phyloP scores from a whole-genome alignment of 2,113 vertebrate species.

The Gadus macrocephalus region DNA sequence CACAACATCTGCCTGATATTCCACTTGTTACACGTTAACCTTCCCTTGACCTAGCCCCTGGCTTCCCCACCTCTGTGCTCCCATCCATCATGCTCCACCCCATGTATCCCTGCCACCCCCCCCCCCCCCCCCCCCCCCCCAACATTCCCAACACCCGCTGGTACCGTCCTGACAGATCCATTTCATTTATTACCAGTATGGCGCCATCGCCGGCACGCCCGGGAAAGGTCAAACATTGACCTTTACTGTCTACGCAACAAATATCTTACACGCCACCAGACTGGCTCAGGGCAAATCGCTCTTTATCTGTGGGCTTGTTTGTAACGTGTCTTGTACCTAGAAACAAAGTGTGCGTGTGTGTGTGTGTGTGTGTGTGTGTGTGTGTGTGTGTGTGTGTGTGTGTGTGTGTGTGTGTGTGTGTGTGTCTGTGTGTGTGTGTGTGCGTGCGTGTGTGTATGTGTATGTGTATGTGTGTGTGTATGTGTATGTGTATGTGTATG shows the following conservation, averaged over 20 bases:
- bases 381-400: no score
- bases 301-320: no score
- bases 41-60: slow-evolving; percentile 1
- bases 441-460: slow-evolving; percentile 15
- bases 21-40: background rate
- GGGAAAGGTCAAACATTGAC: slow-evolving; percentile 60
- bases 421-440: background rate
- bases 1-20: no score
- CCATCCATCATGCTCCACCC: slow-evolving; percentile 16
- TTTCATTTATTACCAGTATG: slow-evolving; percentile 36
- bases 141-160: background rate
- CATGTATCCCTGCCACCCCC: background rate
- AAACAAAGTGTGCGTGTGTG: no score
- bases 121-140: background rate
- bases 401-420: no score
- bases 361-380: no score
- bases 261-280: slow-evolving; percentile 49
- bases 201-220: no score
- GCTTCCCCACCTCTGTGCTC: background rate
- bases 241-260: slow-evolving; percentile 56
- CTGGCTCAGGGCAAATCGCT: slow-evolving; percentile 1
- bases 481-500: background rate
- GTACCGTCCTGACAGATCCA: slow-evolving; percentile 45
- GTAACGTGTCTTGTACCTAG: no score
- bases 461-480: background rate